phyloP scores from a whole-genome alignment of 2,797 vertebrate species.

The Anniella stebbinsi region DNA sequence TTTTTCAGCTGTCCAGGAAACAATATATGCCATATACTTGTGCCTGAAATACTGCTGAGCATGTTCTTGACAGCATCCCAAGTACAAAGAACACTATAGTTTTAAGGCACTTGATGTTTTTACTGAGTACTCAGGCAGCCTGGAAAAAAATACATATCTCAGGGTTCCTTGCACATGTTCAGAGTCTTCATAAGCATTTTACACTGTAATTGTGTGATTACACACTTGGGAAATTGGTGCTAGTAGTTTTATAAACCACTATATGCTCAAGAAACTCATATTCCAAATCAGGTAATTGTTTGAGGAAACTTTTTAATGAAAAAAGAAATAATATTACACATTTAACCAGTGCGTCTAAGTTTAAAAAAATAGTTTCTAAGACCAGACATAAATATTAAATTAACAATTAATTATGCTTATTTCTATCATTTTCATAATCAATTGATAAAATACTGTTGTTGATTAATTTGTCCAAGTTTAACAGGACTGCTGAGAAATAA shows the following conservation, averaged over 20 bases:
- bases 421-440: conserved; percentile 26
- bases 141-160: not conserved
- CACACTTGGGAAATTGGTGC: not conserved
- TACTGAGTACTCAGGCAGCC: not conserved
- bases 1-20: not conserved
- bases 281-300: not conserved
- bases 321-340: not conserved
- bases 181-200: not conserved
- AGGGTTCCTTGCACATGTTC: not conserved
- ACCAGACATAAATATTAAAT: not conserved
- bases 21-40: not conserved
- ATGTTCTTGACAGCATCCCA: not conserved
- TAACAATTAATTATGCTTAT: not conserved
- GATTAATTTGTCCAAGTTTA: conserved; percentile 37
- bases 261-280: not conserved
- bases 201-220: too few relatives aligned
- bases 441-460: conserved; percentile 49
- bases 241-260: not conserved
- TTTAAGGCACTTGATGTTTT: not conserved
- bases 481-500: conserved; percentile 31
- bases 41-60: not conserved
- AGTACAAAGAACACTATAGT: not conserved
- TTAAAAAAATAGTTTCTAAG: not conserved
- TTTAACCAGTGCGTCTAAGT: not conserved
- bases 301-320: not conserved